These are phyloP conservation scores for Hemibagrus wyckioides DNA, from an alignment of 2,113 vertebrate species.

Conservation along the genomic window DNA sequence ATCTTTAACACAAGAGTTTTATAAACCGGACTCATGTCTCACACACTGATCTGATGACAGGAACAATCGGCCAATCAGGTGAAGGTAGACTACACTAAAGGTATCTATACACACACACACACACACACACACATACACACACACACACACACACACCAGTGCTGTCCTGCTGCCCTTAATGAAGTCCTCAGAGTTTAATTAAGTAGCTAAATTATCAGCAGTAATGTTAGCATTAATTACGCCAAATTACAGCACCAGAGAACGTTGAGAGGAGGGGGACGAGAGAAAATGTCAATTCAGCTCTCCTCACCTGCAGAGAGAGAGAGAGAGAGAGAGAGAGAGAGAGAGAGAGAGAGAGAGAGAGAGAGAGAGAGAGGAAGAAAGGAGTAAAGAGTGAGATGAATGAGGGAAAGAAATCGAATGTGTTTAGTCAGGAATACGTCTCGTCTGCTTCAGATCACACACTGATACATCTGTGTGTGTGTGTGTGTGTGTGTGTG, in stretches of 20 bases:
- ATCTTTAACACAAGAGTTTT: not conserved
- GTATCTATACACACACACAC: not conserved
- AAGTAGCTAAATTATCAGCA: slow-evolving; percentile 99
- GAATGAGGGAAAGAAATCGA: slow-evolving; percentile 8
- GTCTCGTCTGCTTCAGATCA: not conserved
- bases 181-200: slow-evolving; percentile 99
- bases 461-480: not conserved
- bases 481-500: slow-evolving; percentile 13
- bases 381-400: slow-evolving; percentile 28
- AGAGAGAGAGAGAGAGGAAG: slow-evolving; percentile 52
- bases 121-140: no score
- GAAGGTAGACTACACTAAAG: slow-evolving; percentile 46
- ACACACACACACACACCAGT: not conserved
- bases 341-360: slow-evolving; percentile 63
- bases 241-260: slow-evolving; percentile 98
- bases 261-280: slow-evolving; percentile 78
- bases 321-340: slow-evolving; percentile 59
- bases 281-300: slow-evolving; percentile 96
- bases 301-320: slow-evolving; percentile 92
- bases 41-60: slow-evolving; percentile 81
- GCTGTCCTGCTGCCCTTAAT: slow-evolving; percentile 81
- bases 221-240: slow-evolving; percentile 99
- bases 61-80: slow-evolving; percentile 78
- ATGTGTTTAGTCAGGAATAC: slow-evolving; percentile 22
- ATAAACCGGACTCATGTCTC: not conserved